phyloP scores from a whole-genome alignment of 2,888 invertebrate species.

The Odontocolon sp. region DNA sequence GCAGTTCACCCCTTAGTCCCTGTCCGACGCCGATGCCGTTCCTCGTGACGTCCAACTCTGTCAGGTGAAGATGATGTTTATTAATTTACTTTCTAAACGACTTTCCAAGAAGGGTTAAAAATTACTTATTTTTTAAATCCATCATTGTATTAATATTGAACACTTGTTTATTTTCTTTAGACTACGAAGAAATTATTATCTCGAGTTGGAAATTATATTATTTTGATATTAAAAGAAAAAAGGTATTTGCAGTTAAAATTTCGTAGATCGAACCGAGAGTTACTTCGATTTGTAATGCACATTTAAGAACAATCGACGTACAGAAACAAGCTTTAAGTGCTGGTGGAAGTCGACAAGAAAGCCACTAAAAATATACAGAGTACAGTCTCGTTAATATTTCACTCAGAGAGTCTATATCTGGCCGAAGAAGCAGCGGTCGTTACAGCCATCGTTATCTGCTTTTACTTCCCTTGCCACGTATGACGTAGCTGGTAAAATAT shows the following conservation, averaged over 20 bases:
- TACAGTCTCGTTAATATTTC: conserved; percentile 40
- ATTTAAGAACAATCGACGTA: background rate
- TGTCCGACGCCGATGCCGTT: conserved; percentile 90
- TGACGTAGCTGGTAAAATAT: background rate
- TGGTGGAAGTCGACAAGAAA: background rate
- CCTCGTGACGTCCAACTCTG: conserved; percentile 87
- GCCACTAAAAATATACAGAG: conserved; percentile 7
- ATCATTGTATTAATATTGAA: background rate
- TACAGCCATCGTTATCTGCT: conserved; percentile 15
- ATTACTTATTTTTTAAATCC: background rate
- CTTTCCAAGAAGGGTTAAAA: background rate
- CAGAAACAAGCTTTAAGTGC: background rate
- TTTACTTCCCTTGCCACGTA: conserved; percentile 14
- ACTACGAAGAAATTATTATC: background rate
- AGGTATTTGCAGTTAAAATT: no score
- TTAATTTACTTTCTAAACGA: background rate
- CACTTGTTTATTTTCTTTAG: background rate
- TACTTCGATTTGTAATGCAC: background rate
- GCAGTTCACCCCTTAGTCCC: conserved; percentile 86
- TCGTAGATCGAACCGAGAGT: background rate
- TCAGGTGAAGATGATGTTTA: conserved; percentile 82
- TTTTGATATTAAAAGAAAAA: background rate
- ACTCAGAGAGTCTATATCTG: conserved; percentile 29
- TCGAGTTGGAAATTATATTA: background rate
- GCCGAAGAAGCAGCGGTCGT: conserved; percentile 22